Evolutionary conservation across 1,140 invertebrate genomes (phyloP).

Genomic region (Penaeus vannamei): DNA sequence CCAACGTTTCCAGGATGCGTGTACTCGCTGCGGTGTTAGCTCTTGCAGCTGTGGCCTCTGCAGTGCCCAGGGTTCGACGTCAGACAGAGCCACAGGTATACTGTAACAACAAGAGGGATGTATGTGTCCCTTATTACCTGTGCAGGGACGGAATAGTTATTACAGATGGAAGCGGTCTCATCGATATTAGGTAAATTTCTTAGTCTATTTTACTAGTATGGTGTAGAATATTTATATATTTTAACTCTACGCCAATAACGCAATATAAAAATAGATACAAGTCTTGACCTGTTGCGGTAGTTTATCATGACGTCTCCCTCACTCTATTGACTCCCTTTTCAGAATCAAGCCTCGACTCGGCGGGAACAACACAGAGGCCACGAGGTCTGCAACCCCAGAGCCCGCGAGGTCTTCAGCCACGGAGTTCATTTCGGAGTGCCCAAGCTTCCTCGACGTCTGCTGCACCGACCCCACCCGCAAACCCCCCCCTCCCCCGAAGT

Average conservation of each 20-base stretch:
- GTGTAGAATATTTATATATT: background rate
- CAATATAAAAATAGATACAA: background rate
- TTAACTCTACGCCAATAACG: background rate
- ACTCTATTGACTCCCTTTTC: background rate
- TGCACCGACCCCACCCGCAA: constrained; percentile 69
- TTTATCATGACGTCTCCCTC: too few species aligned
- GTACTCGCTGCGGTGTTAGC: too few species aligned
- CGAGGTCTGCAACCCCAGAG: constrained; percentile 83
- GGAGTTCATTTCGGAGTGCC: constrained; percentile 71
- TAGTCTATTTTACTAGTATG: background rate
- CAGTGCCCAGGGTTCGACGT: too few species aligned
- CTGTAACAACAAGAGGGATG: constrained; percentile 47
- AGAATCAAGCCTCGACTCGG: background rate
- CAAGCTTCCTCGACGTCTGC: constrained; percentile 70
- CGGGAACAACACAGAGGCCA: constrained; percentile 76
- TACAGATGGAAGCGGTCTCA: constrained; percentile 81
- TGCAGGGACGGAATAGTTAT: constrained; percentile 80
- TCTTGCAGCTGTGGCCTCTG: too few species aligned
- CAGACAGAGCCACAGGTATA: too few species aligned
- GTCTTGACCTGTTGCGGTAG: too few species aligned
- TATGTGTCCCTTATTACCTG: constrained; percentile 78
- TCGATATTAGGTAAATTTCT: constrained; percentile 79
- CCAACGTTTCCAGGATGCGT: too few species aligned
- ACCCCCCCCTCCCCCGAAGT: constrained; percentile 48
- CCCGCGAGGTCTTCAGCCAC: constrained; percentile 83